phyloP scores from a whole-genome alignment of 2,888 invertebrate species.

The Melanophora roralis region DNA sequence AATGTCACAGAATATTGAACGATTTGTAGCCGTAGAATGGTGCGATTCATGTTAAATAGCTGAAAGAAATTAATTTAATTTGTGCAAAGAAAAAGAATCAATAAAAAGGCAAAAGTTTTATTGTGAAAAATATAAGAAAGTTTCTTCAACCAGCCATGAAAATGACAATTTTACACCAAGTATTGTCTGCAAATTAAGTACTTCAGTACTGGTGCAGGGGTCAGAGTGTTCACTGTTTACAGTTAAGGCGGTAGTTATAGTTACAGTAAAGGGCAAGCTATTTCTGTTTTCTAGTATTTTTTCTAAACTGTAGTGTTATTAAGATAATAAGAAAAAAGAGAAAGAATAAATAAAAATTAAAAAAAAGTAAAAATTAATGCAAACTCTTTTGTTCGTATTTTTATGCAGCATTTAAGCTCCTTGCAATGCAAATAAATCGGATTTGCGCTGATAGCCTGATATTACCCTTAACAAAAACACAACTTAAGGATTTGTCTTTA shows the following conservation, averaged over 20 bases:
- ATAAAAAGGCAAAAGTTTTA: background rate
- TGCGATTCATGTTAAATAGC: slow-evolving; percentile 16
- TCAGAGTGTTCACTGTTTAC: slow-evolving; percentile 1
- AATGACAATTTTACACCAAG: slow-evolving; percentile 13
- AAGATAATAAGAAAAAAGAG: too few species aligned
- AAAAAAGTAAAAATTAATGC: too few species aligned
- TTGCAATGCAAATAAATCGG: too few species aligned
- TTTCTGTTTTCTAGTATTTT: background rate
- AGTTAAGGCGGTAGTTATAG: too few species aligned
- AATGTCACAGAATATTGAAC: background rate
- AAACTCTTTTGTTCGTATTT: too few species aligned
- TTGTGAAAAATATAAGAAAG: slow-evolving; percentile 1
- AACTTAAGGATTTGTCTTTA: too few species aligned
- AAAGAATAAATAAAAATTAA: too few species aligned
- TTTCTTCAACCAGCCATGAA: slow-evolving; percentile 15
- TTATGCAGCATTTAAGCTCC: too few species aligned
- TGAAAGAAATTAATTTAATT: slow-evolving; percentile 32
- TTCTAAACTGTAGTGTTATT: too few species aligned
- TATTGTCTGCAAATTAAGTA: slow-evolving; percentile 31
- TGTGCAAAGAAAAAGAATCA: background rate
- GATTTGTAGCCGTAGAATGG: background rate
- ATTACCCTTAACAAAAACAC: too few species aligned
- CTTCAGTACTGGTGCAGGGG: slow-evolving; percentile 13
- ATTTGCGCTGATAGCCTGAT: too few species aligned
- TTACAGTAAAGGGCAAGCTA: background rate